Conservation (phyloP, 2,113 vertebrate genomes). For the Uria lomvia region DNA sequence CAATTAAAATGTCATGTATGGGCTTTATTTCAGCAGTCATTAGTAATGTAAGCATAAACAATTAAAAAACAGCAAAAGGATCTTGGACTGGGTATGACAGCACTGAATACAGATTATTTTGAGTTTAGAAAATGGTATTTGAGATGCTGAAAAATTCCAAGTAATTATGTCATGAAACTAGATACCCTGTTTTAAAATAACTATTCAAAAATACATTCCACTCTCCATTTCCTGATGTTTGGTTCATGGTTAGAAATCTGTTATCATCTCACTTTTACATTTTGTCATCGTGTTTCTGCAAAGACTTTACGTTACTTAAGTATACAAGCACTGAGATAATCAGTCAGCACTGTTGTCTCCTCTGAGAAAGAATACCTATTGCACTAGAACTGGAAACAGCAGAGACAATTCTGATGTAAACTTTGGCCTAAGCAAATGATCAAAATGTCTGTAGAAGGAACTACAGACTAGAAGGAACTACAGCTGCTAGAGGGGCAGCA, state of each 20-base stretch:
- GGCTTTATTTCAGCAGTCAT: conserved; percentile 24
- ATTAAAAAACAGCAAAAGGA: neutral
- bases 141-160: conserved; percentile 34
- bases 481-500: neutral
- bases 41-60: conserved; percentile 7
- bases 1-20: neutral
- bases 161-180: conserved; percentile 23
- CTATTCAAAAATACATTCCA: neutral
- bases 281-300: neutral
- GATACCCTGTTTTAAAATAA: conserved; percentile 26
- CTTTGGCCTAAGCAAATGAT: neutral
- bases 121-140: neutral
- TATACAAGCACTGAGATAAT: neutral
- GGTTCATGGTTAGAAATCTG: neutral
- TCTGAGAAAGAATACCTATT: neutral
- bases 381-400: neutral
- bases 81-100: neutral
- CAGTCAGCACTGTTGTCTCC: neutral
- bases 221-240: neutral
- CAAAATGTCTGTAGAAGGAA: neutral
- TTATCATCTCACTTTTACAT: neutral
- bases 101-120: neutral
- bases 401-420: neutral
- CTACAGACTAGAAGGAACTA: no score
- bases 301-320: neutral